Conservation (phyloP, 2,797 vertebrate species). For the Perodicticus potto region DNA sequence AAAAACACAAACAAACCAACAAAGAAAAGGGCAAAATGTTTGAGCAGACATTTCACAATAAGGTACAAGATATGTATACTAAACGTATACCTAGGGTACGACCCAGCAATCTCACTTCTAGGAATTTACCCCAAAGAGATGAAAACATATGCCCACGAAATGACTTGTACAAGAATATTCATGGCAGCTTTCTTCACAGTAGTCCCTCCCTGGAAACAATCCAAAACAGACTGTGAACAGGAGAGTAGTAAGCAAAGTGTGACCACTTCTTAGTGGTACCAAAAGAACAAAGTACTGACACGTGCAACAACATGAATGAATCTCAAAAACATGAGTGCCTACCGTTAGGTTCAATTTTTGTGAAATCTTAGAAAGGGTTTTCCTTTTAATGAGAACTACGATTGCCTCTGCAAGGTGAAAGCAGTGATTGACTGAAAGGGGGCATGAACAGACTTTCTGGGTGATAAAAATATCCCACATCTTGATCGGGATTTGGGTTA, state of each 20-base stretch:
- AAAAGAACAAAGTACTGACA: background rate
- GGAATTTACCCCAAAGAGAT: background rate
- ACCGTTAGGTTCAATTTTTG: background rate
- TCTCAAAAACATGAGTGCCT: background rate
- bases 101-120: background rate
- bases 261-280: background rate
- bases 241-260: background rate
- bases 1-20: background rate
- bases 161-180: background rate
- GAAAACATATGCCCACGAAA: background rate
- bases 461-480: background rate
- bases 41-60: background rate
- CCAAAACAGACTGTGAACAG: background rate
- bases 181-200: background rate
- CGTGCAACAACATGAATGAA: background rate
- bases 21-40: background rate
- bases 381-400: background rate
- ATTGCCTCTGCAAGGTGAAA: conserved; percentile 1
- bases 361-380: background rate
- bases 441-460: background rate
- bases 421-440: background rate
- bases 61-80: background rate
- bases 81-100: background rate
- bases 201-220: background rate
- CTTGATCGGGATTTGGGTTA: background rate